Percentiles rank a stretch among this genome's conserved stretches.
Evolutionary conservation across 2,888 invertebrate genomes (phyloP).

Genomic region (Drosophila aldrichi): DNA sequence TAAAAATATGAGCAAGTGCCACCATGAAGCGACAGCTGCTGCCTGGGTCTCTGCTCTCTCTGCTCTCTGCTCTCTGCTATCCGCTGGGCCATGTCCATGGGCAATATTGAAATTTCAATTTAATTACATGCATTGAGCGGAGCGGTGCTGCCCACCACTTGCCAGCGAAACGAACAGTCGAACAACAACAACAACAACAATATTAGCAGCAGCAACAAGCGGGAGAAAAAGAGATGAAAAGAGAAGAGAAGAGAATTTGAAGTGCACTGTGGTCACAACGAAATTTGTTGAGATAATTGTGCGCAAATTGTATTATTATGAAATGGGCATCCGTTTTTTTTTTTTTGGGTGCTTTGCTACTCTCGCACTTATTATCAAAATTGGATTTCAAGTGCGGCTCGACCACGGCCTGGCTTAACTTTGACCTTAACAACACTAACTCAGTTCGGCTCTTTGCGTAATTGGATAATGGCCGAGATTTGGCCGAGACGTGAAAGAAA

Average conservation of each 20-base stretch:
- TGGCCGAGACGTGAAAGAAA: constrained; percentile 41
- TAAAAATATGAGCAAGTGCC: constrained; percentile 51
- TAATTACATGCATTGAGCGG: constrained; percentile 73
- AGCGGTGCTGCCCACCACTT: constrained; percentile 26
- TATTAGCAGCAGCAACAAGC: constrained; percentile 14
- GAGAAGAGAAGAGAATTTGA: constrained; percentile 5
- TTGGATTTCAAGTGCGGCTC: constrained; percentile 69
- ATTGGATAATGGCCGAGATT: constrained; percentile 71
- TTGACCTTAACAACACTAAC: constrained; percentile 63
- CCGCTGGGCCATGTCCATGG: constrained; percentile 47
- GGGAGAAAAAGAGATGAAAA: background rate
- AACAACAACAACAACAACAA: constrained; percentile 9
- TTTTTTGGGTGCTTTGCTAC: constrained; percentile 33
- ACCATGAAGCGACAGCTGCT: constrained; percentile 55
- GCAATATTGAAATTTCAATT: constrained; percentile 81
- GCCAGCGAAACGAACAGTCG: constrained; percentile 54
- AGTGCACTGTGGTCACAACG: constrained; percentile 66
- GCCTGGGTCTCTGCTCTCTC: constrained; percentile 9
- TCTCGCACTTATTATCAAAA: constrained; percentile 69
- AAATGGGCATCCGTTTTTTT: constrained; percentile 67
- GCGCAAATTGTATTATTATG: constrained; percentile 76
- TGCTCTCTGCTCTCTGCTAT: background rate
- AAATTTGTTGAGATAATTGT: constrained; percentile 80
- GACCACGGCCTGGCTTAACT: constrained; percentile 42
- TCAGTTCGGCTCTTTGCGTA: constrained; percentile 63